Conservation (phyloP, 2,797 vertebrate genomes). For the Pachyuromys duprasi region DNA sequence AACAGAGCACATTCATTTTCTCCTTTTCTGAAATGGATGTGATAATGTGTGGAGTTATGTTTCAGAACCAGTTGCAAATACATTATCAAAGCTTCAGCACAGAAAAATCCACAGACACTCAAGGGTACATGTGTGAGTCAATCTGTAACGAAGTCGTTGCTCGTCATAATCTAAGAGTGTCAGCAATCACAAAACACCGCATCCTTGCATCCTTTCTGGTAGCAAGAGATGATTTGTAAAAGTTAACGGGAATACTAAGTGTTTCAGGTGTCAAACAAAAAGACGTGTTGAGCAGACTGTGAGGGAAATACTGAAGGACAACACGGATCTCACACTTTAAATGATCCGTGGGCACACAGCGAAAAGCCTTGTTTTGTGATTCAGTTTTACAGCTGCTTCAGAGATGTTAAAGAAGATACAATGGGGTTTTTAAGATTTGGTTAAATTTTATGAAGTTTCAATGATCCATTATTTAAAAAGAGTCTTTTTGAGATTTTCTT, state of each 20-base stretch:
- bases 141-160: conserved; percentile 14
- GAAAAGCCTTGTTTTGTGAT: neutral
- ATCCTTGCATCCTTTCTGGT: neutral
- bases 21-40: neutral
- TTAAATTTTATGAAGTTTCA: neutral
- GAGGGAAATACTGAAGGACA: neutral
- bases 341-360: neutral
- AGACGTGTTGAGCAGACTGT: neutral
- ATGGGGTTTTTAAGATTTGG: neutral
- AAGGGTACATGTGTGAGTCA: neutral
- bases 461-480: neutral
- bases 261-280: neutral
- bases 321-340: neutral
- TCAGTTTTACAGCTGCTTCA: neutral
- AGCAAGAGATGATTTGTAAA: neutral
- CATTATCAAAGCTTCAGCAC: neutral
- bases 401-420: neutral
- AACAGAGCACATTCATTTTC: neutral
- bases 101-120: neutral
- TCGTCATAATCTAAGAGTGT: conserved; percentile 37
- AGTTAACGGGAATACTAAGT: conserved; percentile 11
- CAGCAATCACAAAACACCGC: neutral
- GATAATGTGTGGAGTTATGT: neutral
- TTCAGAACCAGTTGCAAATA: conserved; percentile 17
- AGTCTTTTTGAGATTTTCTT: neutral